Percentiles rank a stretch among this genome's conserved stretches.
Conservation (phyloP, 2,888 invertebrate genomes). For the Spodoptera picta region DNA sequence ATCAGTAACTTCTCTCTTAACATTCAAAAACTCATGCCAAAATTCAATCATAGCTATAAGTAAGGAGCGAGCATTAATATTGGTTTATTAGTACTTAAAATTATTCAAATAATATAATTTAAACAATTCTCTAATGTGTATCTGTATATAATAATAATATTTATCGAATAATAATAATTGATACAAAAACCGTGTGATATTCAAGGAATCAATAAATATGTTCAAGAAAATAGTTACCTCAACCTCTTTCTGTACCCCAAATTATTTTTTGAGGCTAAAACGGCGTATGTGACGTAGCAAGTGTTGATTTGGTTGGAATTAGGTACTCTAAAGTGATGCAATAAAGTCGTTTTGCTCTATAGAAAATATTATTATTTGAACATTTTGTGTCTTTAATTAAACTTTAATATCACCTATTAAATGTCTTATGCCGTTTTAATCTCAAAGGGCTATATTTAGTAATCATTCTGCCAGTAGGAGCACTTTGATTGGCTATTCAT, state of each 20-base stretch:
- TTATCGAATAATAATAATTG: conserved; percentile 45
- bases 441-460: neutral
- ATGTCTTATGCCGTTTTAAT: conserved; percentile 14
- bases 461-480: too few species aligned
- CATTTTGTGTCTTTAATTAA: too few species aligned
- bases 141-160: conserved; percentile 46
- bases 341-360: too few species aligned
- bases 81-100: conserved; percentile 53
- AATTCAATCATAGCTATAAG: conserved; percentile 7
- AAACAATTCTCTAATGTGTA: conserved; percentile 39
- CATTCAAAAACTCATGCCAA: too few species aligned
- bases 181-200: conserved; percentile 77
- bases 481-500: too few species aligned
- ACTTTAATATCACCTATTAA: neutral
- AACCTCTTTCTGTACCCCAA: conserved; percentile 28
- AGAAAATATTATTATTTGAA: too few species aligned
- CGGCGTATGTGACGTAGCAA: neutral
- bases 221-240: conserved; percentile 77
- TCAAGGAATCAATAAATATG: conserved; percentile 65
- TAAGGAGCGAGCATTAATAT: conserved; percentile 31
- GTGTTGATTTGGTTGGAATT: too few species aligned
- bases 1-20: too few species aligned
- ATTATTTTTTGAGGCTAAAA: conserved; percentile 20
- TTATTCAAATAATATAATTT: conserved; percentile 33
- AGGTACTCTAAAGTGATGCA: too few species aligned